Percentiles rank a stretch among this genome's conserved stretches.
Conservation (phyloP, 2,888 invertebrate genomes). For the Drosophila tanythrix region DNA sequence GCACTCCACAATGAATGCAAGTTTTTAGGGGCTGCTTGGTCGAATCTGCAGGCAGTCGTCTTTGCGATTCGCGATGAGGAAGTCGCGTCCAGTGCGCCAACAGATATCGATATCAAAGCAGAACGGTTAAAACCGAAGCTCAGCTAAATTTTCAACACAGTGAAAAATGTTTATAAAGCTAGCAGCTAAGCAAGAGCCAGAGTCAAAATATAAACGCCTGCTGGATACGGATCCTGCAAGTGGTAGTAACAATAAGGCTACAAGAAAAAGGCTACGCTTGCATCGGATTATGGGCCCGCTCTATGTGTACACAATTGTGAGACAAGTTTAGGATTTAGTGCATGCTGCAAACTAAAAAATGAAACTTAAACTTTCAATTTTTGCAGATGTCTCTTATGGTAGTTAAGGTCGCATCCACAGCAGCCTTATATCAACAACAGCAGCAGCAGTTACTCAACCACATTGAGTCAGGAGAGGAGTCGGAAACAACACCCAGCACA, state of each 20-base stretch:
- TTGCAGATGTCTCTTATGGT: slow-evolving; percentile 83
- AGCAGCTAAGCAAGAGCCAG: slow-evolving; percentile 40
- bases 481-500: slow-evolving; percentile 33
- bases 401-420: slow-evolving; percentile 82
- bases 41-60: slow-evolving; percentile 67
- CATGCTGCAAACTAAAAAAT: background rate
- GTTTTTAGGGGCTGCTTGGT: slow-evolving; percentile 72
- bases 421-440: slow-evolving; percentile 76
- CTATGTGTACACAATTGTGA: slow-evolving; percentile 80
- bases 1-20: slow-evolving; percentile 45
- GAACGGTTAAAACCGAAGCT: slow-evolving; percentile 43
- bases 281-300: slow-evolving; percentile 78
- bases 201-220: slow-evolving; percentile 47
- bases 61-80: slow-evolving; percentile 82
- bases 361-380: slow-evolving; percentile 43
- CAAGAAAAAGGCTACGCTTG: slow-evolving; percentile 29
- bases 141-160: slow-evolving; percentile 9
- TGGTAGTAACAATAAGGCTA: slow-evolving; percentile 40
- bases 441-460: slow-evolving; percentile 60
- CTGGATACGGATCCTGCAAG: slow-evolving; percentile 56
- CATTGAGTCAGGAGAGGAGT: slow-evolving; percentile 31
- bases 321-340: slow-evolving; percentile 26
- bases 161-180: slow-evolving; percentile 72
- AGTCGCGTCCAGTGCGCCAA: slow-evolving; percentile 74
- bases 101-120: slow-evolving; percentile 47